Evolutionary conservation across 2,113 vertebrate genomes (phyloP).

Genomic region (Scomber scombrus): DNA sequence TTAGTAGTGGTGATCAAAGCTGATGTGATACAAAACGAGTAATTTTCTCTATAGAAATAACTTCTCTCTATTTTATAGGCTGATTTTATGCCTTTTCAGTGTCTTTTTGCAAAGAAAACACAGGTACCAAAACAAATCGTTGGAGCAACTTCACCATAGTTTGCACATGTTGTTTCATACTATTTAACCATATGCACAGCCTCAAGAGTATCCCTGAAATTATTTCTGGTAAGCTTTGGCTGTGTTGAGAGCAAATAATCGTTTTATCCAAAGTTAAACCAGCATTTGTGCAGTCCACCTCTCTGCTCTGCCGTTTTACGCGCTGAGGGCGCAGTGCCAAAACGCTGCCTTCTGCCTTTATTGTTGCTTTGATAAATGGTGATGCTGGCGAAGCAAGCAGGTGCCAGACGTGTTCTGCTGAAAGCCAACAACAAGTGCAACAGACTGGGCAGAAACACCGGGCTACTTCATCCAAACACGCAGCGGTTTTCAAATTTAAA

Average conservation of each 20-base stretch:
- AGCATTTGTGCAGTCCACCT: neutral
- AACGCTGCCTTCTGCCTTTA: slow-evolving; percentile 44
- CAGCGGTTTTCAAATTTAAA: slow-evolving; percentile 57
- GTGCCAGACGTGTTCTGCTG: slow-evolving; percentile 64
- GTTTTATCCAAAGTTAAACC: neutral
- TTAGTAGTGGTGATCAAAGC: neutral
- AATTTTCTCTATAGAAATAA: too few species aligned
- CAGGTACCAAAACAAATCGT: slow-evolving; percentile 27
- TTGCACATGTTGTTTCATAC: neutral
- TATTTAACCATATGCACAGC: neutral
- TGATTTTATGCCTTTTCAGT: neutral
- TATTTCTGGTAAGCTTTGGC: neutral
- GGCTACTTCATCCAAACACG: slow-evolving; percentile 44
- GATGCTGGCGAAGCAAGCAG: slow-evolving; percentile 66
- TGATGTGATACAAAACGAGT: neutral
- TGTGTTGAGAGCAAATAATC: neutral
- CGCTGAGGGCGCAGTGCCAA: slow-evolving; percentile 39
- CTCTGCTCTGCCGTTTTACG: slow-evolving; percentile 41
- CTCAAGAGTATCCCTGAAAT: neutral
- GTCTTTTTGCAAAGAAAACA: neutral
- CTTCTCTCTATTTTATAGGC: neutral
- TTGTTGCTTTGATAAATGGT: slow-evolving; percentile 63
- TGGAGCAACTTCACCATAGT: slow-evolving; percentile 24
- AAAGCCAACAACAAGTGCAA: slow-evolving; percentile 60
- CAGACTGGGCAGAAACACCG: slow-evolving; percentile 30